phyloP scores from a whole-genome alignment of 2,797 vertebrate species.

The Oreonectes daqikongensis region DNA sequence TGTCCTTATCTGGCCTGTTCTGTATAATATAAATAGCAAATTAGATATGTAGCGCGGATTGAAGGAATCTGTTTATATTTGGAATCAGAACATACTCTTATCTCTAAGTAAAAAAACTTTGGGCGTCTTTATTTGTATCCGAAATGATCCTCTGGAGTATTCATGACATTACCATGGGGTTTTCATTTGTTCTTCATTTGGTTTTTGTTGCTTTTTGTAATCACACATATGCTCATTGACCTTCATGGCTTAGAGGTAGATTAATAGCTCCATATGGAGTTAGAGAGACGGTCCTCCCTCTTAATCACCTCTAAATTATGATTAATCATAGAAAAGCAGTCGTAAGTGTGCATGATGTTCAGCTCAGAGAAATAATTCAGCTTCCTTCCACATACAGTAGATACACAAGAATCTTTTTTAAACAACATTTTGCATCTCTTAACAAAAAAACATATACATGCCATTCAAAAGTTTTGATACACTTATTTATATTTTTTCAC shows the following conservation, averaged over 20 bases:
- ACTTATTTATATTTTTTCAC: too few relatives aligned
- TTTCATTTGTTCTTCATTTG: slow-evolving; percentile 21
- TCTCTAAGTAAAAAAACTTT: background rate
- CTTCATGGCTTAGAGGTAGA: slow-evolving; percentile 80
- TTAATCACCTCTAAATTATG: slow-evolving; percentile 80
- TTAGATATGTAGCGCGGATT: background rate
- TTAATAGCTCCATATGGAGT: slow-evolving; percentile 70
- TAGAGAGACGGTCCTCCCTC: slow-evolving; percentile 72
- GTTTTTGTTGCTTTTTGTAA: slow-evolving; percentile 57
- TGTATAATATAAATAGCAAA: slow-evolving; percentile 1
- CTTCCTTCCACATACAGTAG: background rate
- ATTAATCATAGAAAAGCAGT: slow-evolving; percentile 76
- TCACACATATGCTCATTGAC: slow-evolving; percentile 71
- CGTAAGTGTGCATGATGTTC: slow-evolving; percentile 68
- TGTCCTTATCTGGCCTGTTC: background rate
- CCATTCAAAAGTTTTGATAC: too few relatives aligned
- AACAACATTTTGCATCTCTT: too few relatives aligned
- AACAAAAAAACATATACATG: too few relatives aligned
- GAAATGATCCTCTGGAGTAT: slow-evolving; percentile 9
- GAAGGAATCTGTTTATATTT: background rate
- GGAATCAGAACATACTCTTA: background rate
- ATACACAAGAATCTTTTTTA: background rate
- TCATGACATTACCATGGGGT: slow-evolving; percentile 6
- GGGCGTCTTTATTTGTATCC: background rate
- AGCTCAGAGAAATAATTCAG: slow-evolving; percentile 51